A percentile compares a stretch with the other conserved stretches of the same genome.
Conservation (phyloP, 2,888 invertebrate species). For the Drosophila picticornis region DNA sequence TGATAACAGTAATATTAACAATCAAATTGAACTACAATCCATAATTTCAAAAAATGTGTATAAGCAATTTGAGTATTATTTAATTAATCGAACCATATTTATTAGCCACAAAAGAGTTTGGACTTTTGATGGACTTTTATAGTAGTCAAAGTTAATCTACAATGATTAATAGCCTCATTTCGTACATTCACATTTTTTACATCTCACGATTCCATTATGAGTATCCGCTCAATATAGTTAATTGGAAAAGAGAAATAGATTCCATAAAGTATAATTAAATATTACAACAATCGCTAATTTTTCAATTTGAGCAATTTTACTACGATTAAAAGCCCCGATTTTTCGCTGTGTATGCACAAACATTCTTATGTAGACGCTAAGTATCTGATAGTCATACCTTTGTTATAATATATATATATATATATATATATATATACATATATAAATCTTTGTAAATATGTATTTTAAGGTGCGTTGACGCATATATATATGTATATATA, state of each 20-base stretch:
- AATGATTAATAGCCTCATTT: too few species aligned
- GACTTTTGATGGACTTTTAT: not conserved
- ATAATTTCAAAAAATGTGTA: not conserved
- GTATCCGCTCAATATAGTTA: too few species aligned
- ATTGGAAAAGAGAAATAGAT: too few species aligned
- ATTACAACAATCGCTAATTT: not conserved
- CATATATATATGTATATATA: constrained; percentile 1
- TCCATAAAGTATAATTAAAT: too few species aligned
- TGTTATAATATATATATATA: constrained; percentile 6
- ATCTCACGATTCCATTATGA: too few species aligned
- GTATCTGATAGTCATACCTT: constrained; percentile 30
- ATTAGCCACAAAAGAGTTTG: not conserved
- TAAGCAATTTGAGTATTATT: not conserved
- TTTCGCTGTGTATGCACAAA: constrained; percentile 27
- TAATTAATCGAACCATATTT: not conserved
- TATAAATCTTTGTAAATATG: not conserved
- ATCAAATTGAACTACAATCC: not conserved
- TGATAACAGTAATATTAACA: not conserved
- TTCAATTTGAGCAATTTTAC: not conserved
- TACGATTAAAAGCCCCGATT: constrained; percentile 7
- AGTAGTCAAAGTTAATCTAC: not conserved
- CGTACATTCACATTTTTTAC: too few species aligned
- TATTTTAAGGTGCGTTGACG: constrained; percentile 35
- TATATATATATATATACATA: too few species aligned
- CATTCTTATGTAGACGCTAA: constrained; percentile 19